Evolutionary conservation across 2,888 invertebrate species (phyloP).

Genomic region (Cryptocephalus moraei): DNA sequence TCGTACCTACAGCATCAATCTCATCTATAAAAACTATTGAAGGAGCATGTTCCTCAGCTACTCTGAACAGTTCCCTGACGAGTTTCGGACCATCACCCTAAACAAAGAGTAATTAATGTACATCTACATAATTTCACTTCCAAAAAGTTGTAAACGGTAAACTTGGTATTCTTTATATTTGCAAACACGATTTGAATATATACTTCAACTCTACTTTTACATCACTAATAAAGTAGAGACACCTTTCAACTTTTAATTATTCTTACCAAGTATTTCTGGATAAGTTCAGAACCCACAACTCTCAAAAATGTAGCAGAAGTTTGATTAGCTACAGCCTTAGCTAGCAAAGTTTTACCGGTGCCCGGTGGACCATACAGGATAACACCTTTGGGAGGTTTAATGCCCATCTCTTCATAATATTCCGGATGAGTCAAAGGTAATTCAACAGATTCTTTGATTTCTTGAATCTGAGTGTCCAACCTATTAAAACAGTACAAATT

Average conservation of each 20-base stretch:
- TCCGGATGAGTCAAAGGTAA: constrained; percentile 97
- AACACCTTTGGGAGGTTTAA: constrained; percentile 98
- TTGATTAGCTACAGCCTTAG: constrained; percentile 99
- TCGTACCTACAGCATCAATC: constrained; percentile 98
- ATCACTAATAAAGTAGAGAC: too few relatives aligned
- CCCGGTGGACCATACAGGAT: constrained; percentile 97
- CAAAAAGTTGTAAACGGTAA: not conserved
- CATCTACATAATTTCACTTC: not conserved
- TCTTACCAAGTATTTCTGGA: constrained; percentile 89
- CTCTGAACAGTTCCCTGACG: constrained; percentile 93
- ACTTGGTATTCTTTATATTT: not conserved
- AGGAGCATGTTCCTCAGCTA: constrained; percentile 99
- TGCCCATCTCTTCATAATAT: constrained; percentile 99
- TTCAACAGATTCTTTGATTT: constrained; percentile 97
- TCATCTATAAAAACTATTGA: constrained; percentile 99
- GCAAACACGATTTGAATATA: too few relatives aligned
- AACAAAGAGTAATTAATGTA: not conserved
- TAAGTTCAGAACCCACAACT: constrained; percentile 98
- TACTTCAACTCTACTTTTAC: too few relatives aligned
- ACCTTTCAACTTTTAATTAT: not conserved
- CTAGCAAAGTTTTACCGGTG: constrained; percentile 94
- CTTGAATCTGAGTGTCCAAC: constrained; percentile 77
- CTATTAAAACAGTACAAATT: not conserved
- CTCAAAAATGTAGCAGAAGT: constrained; percentile 97
- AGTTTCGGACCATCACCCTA: constrained; percentile 97